A percentile compares a stretch with the other conserved stretches of the same genome.
phyloP scores from a whole-genome alignment of 1,140 invertebrate genomes.

The Bombus impatiens region DNA sequence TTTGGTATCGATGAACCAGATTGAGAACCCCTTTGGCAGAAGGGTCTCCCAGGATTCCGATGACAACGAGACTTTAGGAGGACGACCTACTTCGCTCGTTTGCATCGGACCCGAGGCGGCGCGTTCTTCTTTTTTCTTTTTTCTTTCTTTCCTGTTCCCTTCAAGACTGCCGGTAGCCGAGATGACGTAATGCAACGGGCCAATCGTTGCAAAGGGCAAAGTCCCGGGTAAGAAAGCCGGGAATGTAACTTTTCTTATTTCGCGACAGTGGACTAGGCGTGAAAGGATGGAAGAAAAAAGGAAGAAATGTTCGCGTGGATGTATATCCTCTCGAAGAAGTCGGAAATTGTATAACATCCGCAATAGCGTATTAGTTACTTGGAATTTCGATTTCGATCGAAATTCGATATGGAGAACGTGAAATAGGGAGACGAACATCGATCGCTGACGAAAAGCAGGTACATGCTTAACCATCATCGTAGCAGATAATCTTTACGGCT shows the following conservation, averaged over 20 bases:
- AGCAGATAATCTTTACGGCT: too few relatives aligned
- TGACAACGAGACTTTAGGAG: conserved; percentile 55
- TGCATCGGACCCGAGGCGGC: conserved; percentile 55
- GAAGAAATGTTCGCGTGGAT: too few relatives aligned
- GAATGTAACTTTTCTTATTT: conserved; percentile 25
- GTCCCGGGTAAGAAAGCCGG: background rate
- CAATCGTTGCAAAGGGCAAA: conserved; percentile 54
- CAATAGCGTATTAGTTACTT: background rate
- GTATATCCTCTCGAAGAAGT: background rate
- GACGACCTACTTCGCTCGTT: conserved; percentile 53
- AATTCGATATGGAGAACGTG: too few relatives aligned
- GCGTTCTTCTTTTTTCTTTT: background rate
- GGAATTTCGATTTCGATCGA: too few relatives aligned
- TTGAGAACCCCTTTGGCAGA: conserved; percentile 35
- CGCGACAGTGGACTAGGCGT: background rate
- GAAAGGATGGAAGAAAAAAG: background rate
- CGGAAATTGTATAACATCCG: background rate
- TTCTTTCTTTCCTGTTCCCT: conserved; percentile 6
- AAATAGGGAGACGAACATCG: too few relatives aligned
- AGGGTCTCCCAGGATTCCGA: conserved; percentile 46
- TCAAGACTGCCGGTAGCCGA: conserved; percentile 46
- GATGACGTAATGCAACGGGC: conserved; percentile 58
- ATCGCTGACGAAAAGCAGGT: too few relatives aligned
- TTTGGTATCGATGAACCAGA: conserved; percentile 9
- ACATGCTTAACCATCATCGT: too few relatives aligned